Evolutionary conservation across 2,113 vertebrate species (phyloP).

Genomic region (Panthera tigris): DNA sequence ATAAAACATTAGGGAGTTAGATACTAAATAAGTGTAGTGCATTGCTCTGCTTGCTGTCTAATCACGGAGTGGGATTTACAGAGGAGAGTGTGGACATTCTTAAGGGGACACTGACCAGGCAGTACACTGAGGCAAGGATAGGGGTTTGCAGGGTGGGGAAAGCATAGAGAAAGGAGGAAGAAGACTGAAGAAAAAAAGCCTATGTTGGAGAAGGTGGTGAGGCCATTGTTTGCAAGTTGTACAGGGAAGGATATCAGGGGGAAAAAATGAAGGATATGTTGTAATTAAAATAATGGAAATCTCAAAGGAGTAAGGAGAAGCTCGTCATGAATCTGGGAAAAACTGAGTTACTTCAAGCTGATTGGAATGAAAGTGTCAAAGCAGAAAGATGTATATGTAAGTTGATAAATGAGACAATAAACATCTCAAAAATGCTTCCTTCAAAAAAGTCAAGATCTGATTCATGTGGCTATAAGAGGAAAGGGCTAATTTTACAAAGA

Average conservation of each 20-base stretch:
- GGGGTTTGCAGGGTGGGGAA: fast-evolving
- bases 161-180: not conserved
- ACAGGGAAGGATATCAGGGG: not conserved
- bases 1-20: not conserved
- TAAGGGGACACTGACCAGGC: not conserved
- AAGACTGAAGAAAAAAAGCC: not conserved
- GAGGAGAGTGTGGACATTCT: not conserved
- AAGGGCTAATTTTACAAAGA: not conserved
- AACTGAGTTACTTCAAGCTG: not conserved
- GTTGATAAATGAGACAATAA: conserved; percentile 9
- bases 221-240: not conserved
- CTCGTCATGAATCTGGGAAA: not conserved
- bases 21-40: not conserved
- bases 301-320: not conserved
- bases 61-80: not conserved
- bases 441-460: not conserved
- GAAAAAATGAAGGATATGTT: not conserved
- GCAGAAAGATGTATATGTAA: not conserved
- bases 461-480: not conserved
- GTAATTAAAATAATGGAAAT: not conserved
- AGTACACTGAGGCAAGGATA: not conserved
- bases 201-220: not conserved
- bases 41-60: not conserved
- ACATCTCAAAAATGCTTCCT: not conserved
- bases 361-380: not conserved